Base-by-base conservation (phyloP, 2,113 vertebrate genomes). In the Bagarius yarrelli region DNA sequence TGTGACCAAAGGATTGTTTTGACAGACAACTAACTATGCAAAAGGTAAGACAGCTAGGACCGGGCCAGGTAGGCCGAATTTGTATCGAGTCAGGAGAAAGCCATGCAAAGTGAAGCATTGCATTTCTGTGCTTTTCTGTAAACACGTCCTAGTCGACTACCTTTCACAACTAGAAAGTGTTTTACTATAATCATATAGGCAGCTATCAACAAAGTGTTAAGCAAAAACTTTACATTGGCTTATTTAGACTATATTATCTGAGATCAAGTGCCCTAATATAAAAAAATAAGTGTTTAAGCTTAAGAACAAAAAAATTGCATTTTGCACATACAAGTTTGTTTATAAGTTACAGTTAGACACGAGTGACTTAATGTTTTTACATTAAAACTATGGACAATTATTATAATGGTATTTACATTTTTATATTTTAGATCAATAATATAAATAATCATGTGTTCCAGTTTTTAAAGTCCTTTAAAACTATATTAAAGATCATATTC, bases 21-120 rank as follows among this genome's bases (percentile, higher is more conserved):
- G 60, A 84, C 60, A 67, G 55, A 40, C 67, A 81, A 69, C 76
- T 78, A 84, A 52, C 34, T 64, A 83, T 83, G 81, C 81, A 63
- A 52, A 52, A 67, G 59, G 64, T 34, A 80, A 72, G 25, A 18
- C 63, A 23, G 9, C 12, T 57, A 64, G 44, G 34, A 56, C 47
- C 12, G 59, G 14, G 19, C 34, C 15, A 36, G 23, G 64, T 23
- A 32, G 74, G 34, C 47, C 25, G 67, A 76, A 73, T 73, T 34
- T 74, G 18, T 77, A 73, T 50, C n/a, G n/a, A n/a, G n/a, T n/a
- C n/a, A n/a, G n/a, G n/a, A 25, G 13, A 80, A 27, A 13, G 19
- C 21, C 74, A 83, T 85, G 81, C 78, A 77, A 30, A 60, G 30
- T 50, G 34, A 77, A 25, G 47, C 23, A 40, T 30, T 60, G 74